Evolutionary conservation across 2,113 vertebrate species (phyloP).

Genomic region (Eretmochelys imbricata): DNA sequence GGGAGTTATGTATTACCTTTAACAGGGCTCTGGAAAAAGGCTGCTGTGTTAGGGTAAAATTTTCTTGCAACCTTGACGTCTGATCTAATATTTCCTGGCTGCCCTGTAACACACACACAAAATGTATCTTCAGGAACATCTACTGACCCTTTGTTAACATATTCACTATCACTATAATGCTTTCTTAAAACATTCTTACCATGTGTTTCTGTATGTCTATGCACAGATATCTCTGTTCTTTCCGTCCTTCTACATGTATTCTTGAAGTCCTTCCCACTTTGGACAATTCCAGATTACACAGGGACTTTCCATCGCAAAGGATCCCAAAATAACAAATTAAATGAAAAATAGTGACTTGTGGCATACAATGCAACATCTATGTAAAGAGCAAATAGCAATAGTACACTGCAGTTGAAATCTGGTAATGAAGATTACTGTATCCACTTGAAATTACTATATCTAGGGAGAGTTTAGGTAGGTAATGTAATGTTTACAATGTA

Average conservation of each 20-base stretch:
- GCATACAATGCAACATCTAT: background rate
- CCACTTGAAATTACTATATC: background rate
- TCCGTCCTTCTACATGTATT: background rate
- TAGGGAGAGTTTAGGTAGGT: background rate
- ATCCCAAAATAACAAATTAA: background rate
- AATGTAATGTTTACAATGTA: background rate
- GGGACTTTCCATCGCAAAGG: background rate
- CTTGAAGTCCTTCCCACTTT: background rate
- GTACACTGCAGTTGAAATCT: background rate
- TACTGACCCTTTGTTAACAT: background rate
- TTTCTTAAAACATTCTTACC: background rate
- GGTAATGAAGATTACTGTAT: background rate
- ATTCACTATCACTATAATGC: accelerated
- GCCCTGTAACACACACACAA: background rate
- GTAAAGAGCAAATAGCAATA: background rate
- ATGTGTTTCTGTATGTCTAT: accelerated
- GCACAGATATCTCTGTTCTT: background rate
- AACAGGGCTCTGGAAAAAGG: background rate
- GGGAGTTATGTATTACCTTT: slow-evolving; percentile 38
- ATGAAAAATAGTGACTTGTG: background rate
- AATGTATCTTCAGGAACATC: background rate
- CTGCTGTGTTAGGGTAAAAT: background rate
- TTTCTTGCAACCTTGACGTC: background rate
- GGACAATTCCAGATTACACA: background rate
- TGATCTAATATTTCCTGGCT: background rate